Conservation (phyloP, 2,797 vertebrate genomes). For the Aphelocoma californica region DNA sequence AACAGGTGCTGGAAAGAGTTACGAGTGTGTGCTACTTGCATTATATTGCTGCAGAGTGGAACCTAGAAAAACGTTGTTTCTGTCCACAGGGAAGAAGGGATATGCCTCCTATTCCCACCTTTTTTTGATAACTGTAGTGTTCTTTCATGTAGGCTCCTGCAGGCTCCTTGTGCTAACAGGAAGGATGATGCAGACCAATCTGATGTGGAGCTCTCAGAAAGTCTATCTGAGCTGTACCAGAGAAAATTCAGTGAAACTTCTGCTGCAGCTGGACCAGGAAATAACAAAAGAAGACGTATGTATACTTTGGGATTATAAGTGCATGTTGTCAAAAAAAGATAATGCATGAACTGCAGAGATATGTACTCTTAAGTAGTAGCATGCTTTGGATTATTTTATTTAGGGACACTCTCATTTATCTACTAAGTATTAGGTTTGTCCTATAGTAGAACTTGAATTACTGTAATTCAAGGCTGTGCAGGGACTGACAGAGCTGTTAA, state of each 20-base stretch:
- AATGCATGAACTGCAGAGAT: not conserved
- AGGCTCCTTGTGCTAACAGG: conserved; percentile 71
- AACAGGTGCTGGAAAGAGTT: not conserved
- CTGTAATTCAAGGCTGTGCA: not conserved
- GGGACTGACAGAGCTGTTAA: not conserved
- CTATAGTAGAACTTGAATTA: not conserved
- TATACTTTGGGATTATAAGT: not conserved
- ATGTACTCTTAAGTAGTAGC: not conserved
- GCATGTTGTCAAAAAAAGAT: not conserved
- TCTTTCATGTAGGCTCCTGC: conserved; percentile 78
- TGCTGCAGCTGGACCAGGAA: conserved; percentile 27
- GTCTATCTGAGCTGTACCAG: conserved; percentile 87
- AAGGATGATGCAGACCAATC: conserved; percentile 66
- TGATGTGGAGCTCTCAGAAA: conserved; percentile 79
- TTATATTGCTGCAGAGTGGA: not conserved
- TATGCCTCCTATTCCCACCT: not conserved
- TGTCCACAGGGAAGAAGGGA: not conserved
- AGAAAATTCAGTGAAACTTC: conserved; percentile 70
- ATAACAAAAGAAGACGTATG: conserved; percentile 83
- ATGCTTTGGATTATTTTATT: not conserved
- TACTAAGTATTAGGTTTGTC: not conserved
- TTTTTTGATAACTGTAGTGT: not conserved
- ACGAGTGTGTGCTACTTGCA: not conserved
- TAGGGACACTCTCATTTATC: not conserved
- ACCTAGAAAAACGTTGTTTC: not conserved